A percentile compares a stretch with the other conserved stretches of the same genome.
phyloP scores from a whole-genome alignment of 2,113 vertebrate genomes.

The Calypte anna region DNA sequence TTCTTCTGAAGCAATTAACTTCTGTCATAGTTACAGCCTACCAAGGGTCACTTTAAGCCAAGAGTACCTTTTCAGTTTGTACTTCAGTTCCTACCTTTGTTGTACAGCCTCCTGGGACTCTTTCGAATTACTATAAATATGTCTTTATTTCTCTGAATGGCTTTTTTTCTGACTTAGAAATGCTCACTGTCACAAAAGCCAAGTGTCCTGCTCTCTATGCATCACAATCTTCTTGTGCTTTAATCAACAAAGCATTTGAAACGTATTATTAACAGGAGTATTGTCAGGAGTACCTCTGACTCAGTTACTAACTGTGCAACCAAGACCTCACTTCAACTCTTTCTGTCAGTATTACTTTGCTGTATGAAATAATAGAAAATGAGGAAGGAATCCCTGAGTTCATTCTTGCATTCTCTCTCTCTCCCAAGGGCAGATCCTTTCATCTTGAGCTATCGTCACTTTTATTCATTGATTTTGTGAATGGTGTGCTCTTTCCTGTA shows the following conservation, averaged over 20 bases:
- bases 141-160: constrained; percentile 13
- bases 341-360: constrained; percentile 39
- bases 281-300: neutral
- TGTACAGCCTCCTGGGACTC: neutral
- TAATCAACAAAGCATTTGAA: neutral
- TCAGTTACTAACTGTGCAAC: constrained; percentile 11
- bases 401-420: constrained; percentile 50
- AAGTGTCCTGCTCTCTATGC: neutral
- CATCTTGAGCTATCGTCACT: constrained; percentile 33
- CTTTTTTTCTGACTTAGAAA: neutral
- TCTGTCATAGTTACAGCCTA: neutral
- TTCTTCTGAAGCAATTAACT: neutral
- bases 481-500: constrained; percentile 55
- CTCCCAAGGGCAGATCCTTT: constrained; percentile 44
- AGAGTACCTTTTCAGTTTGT: neutral
- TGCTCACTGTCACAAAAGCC: neutral
- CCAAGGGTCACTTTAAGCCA: neutral
- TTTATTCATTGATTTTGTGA: constrained; percentile 43
- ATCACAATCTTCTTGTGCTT: neutral
- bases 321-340: constrained; percentile 20
- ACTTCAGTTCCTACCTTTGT: neutral
- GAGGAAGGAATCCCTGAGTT: constrained; percentile 28
- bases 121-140: neutral
- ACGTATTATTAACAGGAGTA: neutral
- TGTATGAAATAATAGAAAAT: constrained; percentile 48